Base-by-base conservation (phyloP, 92 coral and sea anemone genomes). In the Heteractis magnifica region DNA sequence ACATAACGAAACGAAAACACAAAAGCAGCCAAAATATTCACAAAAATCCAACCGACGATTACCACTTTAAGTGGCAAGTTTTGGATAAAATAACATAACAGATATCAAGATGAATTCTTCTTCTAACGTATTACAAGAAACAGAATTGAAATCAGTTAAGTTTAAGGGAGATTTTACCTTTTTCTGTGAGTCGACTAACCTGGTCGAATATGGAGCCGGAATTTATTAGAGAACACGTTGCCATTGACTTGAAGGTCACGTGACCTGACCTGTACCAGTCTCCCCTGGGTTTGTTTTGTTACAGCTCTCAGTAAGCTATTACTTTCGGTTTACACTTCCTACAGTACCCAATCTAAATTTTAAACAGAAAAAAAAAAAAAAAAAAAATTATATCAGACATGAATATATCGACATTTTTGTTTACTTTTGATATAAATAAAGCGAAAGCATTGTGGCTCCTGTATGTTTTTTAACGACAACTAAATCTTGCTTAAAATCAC, bases 261-360 rank as follows among this genome's bases (percentile, higher is more conserved):
- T 81, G 84, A 72, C 77, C 65, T 81, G 84, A 81, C 84, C 84
- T 81, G 84, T 68, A 81, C 84, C 84, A 81, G 84, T 81, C 84
- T 81, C 84, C 77, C 84, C 49, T 77, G 84, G 49, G 83, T 55
- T 55, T 20, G 70, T 6, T 81, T 81, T 81, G 84, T 81, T 65
- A 51, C 84, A 81, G 21, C 26, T 64, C 26, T 64, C 71, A 64
- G 71, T 53, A 8, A 53, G 58, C 71, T 64, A 64, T 64, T 19
- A 9, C 6, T 64, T 64, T 64, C 71, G 20, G 4, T 64, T 64
- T 64, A 64, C 26, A 64, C 26, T 64, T 64, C 71, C 7, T 64
- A 64, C 19, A 18, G 44, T 34, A 34, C 44, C 58, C 58, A 53
- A 12, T 53, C 13, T 8, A 53, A 53, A 8, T 8, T 53, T 53